These are phyloP conservation scores for Phymatocera aterrima DNA, from an alignment of 2,888 invertebrate genomes.

Conservation along the genomic window DNA sequence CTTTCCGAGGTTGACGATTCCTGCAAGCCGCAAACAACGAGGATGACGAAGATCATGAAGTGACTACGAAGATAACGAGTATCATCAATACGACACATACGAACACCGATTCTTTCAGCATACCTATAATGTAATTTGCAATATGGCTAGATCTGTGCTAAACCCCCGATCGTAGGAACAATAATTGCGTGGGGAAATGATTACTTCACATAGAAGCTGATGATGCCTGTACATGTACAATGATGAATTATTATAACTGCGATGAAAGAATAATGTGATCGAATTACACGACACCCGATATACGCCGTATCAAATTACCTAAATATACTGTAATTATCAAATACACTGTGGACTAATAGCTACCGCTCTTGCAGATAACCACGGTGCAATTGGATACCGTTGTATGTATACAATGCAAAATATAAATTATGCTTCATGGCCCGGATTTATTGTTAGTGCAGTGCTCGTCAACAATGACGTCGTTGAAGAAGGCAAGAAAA, in stretches of 20 bases:
- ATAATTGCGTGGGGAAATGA: background rate
- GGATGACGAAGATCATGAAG: too few relatives aligned
- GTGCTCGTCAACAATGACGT: background rate
- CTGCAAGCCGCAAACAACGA: too few relatives aligned
- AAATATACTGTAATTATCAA: conserved; percentile 19
- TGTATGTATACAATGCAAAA: background rate
- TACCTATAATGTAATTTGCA: background rate
- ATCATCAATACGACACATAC: too few relatives aligned
- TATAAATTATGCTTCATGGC: background rate
- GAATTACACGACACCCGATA: conserved; percentile 22
- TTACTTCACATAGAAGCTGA: background rate
- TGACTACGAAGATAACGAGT: too few relatives aligned
- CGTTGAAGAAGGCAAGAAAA: background rate
- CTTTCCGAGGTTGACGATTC: background rate
- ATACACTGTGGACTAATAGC: background rate
- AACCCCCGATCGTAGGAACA: background rate
- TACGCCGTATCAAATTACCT: conserved; percentile 17
- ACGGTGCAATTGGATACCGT: background rate
- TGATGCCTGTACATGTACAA: background rate
- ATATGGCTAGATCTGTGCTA: background rate
- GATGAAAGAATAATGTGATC: conserved; percentile 12
- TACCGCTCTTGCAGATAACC: conserved; percentile 2
- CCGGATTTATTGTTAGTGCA: background rate
- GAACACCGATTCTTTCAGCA: too few relatives aligned
- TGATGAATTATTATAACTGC: background rate